Evolutionary conservation across 2,113 vertebrate genomes (phyloP), one percentile per base, ranked within the genome.

Genomic region (Leuciscus idus): DNA sequence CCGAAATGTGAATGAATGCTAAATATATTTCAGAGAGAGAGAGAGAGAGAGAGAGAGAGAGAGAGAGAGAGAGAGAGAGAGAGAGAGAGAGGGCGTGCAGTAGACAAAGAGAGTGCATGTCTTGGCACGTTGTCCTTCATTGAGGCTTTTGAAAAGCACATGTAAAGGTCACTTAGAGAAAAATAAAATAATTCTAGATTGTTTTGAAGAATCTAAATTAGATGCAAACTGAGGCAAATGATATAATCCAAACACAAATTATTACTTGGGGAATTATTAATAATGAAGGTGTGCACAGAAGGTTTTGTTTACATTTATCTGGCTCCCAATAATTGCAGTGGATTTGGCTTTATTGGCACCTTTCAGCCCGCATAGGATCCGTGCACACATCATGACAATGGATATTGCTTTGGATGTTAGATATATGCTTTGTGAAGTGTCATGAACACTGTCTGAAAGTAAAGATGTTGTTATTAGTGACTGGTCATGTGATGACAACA

Each of bases 81-180:
- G 61, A 77, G 73, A 62, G 39, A 33, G 62, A 30, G 55, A 17
- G 75, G 4, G 64, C 0, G 59, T 17, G 19, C 21, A 33, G 26
- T 36, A 79, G 21, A 39, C 84, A 62, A 61, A 89, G 81, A 85
- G 78, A 84, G 77, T 55, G 74, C 88, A 90, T 89, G 90, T 77
- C 89, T 68, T 85, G 90, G 57, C 90, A 89, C 84, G 88, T 87
- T 75, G 39, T 70, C 72, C 62, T 57, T 80, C 76, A 87, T 46
- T 21, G 6, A 57, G 46, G 76, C 80, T 73, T 84, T 78, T 59
- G 66, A 57, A 72, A n/a, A 36, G 36, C 79, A 86, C 85, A 77
- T 70, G 66, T 84, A 46, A 75, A 52, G 62, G 57, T 84, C 73
- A 88, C 73, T 72, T 11, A 17, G 48, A 30, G 17, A 30, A 57